Conservation (phyloP, 2,888 invertebrate genomes). For the Tupiocoris notatus region DNA sequence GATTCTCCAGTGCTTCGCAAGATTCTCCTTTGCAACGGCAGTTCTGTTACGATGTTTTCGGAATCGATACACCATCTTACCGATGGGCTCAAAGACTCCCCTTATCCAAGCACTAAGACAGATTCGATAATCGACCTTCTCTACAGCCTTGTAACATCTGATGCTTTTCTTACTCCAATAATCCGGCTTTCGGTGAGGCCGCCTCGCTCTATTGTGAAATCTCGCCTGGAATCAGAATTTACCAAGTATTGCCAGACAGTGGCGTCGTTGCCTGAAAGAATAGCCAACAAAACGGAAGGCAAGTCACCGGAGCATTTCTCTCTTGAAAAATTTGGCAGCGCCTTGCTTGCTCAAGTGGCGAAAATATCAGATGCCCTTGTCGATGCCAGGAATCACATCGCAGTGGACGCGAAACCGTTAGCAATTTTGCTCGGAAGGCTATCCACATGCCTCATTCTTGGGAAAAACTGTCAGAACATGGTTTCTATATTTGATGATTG, state of each 20-base stretch:
- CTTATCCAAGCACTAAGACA: conserved; percentile 51
- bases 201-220: neutral
- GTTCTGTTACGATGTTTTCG: conserved; percentile 52
- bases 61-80: conserved; percentile 58
- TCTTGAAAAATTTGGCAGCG: conserved; percentile 60
- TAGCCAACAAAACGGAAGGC: conserved; percentile 66
- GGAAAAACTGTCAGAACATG: conserved; percentile 57
- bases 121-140: conserved; percentile 56
- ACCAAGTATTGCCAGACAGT: conserved; percentile 6
- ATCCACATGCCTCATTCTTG: conserved; percentile 60
- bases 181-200: conserved; percentile 53
- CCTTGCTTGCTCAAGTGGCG: conserved; percentile 62
- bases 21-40: conserved; percentile 61
- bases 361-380: conserved; percentile 64
- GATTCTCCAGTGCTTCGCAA: conserved; percentile 54
- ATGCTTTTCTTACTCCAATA: conserved; percentile 60
- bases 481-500: conserved; percentile 60
- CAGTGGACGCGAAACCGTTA: conserved; percentile 55
- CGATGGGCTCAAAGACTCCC: conserved; percentile 57
- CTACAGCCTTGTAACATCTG: conserved; percentile 59
- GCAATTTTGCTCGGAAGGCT: conserved; percentile 64
- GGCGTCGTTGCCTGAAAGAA: conserved; percentile 64
- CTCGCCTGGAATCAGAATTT: neutral
- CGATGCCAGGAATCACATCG: conserved; percentile 51
- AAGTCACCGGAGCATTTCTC: conserved; percentile 62